Percentiles rank a stretch among this genome's conserved stretches.
These are phyloP conservation scores for Torymus aiolomorphi DNA, from an alignment of 2,888 invertebrate genomes.

Conservation along the genomic window DNA sequence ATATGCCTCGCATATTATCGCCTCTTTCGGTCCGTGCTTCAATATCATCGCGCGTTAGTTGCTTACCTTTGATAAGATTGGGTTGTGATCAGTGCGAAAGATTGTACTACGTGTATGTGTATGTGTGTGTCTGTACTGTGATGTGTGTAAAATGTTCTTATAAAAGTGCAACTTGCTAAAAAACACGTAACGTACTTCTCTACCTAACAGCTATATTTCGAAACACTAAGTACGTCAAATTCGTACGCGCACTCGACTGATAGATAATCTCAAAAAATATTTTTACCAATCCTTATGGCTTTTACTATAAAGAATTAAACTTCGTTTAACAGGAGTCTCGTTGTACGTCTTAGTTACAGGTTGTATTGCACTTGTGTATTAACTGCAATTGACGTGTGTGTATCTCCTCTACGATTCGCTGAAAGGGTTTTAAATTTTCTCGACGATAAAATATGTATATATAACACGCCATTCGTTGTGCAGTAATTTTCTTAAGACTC, in stretches of 20 bases:
- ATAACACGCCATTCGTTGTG: conserved; percentile 36
- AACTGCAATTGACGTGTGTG: conserved; percentile 36
- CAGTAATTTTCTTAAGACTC: conserved; percentile 43
- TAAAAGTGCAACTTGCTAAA: conserved; percentile 52
- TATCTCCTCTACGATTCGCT: conserved; percentile 4
- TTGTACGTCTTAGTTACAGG: conserved; percentile 39
- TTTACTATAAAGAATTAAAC: conserved; percentile 29
- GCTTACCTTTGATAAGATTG: conserved; percentile 32
- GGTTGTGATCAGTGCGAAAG: conserved; percentile 48
- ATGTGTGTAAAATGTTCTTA: conserved; percentile 46
- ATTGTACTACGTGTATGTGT: conserved; percentile 53
- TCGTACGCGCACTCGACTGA: conserved; percentile 35
- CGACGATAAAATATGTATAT: conserved; percentile 23
- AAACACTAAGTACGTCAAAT: conserved; percentile 44
- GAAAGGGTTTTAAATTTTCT: conserved; percentile 34
- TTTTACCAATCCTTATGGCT: conserved; percentile 45
- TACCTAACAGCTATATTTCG: conserved; percentile 36
- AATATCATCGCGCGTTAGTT: conserved; percentile 27
- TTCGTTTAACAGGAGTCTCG: conserved; percentile 17
- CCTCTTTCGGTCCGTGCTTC: conserved; percentile 34
- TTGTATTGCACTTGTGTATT: conserved; percentile 47
- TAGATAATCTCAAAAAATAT: conserved; percentile 57
- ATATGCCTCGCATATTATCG: conserved; percentile 33
- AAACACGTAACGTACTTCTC: conserved; percentile 41
- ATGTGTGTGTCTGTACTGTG: conserved; percentile 35